A percentile compares a stretch with the other conserved stretches of the same genome.
These are phyloP conservation scores for Chrosomus eos DNA, from an alignment of 2,797 vertebrate species.

Conservation along the genomic window DNA sequence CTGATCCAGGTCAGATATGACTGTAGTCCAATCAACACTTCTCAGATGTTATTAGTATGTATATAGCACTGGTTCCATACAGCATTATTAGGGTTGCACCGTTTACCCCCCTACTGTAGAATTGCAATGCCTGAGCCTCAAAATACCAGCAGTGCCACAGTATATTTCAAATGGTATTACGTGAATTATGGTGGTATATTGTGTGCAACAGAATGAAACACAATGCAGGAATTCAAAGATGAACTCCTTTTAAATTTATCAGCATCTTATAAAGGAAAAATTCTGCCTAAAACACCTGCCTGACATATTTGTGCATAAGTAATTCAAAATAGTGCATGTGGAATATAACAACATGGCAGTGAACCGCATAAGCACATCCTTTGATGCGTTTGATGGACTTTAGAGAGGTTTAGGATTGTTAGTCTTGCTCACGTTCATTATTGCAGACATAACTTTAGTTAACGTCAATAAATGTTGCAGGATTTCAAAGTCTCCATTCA, in stretches of 20 bases:
- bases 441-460: not conserved
- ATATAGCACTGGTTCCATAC: not conserved
- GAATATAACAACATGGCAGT: not conserved
- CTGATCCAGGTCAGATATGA: constrained; percentile 34
- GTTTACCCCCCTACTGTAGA: not conserved
- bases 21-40: constrained; percentile 2
- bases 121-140: not conserved
- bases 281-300: not conserved
- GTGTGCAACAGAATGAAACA: not conserved
- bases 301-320: not conserved
- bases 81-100: not conserved
- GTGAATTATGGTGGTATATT: not conserved
- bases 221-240: not conserved
- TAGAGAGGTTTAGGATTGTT: not conserved
- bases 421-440: not conserved
- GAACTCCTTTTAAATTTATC: not conserved
- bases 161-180: not conserved
- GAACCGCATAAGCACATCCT: not conserved
- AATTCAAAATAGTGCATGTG: not conserved
- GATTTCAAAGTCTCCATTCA: not conserved
- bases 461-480: not conserved
- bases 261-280: not conserved
- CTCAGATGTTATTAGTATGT: not conserved
- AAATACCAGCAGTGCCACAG: not conserved
- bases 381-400: not conserved